These are phyloP conservation scores for Holothuria leucospilota DNA, from an alignment of 53 echinoderm and acorn worm genomes.

Conservation along the genomic window DNA sequence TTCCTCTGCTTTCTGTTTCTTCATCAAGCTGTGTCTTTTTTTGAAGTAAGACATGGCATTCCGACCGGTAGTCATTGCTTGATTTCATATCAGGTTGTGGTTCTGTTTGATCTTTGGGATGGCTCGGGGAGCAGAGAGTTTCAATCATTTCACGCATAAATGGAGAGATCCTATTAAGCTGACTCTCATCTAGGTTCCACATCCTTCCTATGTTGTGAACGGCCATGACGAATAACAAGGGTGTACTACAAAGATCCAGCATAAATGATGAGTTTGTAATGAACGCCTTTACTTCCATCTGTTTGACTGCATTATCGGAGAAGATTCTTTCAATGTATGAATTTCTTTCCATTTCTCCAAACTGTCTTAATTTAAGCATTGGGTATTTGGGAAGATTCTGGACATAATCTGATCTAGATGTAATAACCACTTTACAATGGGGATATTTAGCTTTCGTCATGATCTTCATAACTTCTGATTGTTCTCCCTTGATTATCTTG, in stretches of 20 bases:
- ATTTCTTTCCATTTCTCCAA: constrained; percentile 18
- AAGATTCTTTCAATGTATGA: constrained; percentile 4
- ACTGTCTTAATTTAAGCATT: constrained; percentile 11
- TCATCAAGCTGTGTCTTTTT: too few relatives aligned
- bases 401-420: constrained; percentile 3
- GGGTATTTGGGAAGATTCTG: neutral
- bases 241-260: neutral
- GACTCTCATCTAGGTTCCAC: neutral
- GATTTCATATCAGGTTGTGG: too few relatives aligned
- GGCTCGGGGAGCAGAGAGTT: neutral
- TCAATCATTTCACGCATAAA: neutral
- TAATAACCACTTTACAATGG: neutral
- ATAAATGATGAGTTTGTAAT: neutral
- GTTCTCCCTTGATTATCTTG: neutral
- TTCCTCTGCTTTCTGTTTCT: too few relatives aligned
- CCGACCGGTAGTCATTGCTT: too few relatives aligned
- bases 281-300: neutral
- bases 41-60: neutral
- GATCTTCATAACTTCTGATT: neutral
- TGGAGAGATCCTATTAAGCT: neutral
- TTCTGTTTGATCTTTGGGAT: too few relatives aligned
- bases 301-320: neutral
- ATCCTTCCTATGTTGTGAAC: constrained; percentile 1
- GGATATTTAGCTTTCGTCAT: neutral
- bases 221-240: neutral